Evolutionary conservation across 2,113 vertebrate genomes (phyloP).

Genomic region (Scophthalmus maximus): DNA sequence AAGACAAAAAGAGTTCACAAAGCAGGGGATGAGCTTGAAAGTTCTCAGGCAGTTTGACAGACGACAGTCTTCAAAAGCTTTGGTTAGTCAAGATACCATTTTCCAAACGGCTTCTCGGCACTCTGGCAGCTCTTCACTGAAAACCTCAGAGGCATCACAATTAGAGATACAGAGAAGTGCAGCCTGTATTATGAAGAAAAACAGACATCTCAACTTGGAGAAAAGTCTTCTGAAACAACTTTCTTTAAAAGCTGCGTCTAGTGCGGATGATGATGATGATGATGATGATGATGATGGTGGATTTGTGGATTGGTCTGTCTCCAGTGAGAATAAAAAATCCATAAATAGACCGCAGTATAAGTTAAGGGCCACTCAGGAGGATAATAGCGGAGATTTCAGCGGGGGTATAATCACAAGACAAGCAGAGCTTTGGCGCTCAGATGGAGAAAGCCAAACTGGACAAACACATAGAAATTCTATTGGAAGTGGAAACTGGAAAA

Average conservation of each 20-base stretch:
- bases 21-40: background rate
- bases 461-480: background rate
- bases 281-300: constrained; percentile 2
- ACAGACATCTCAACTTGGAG: background rate
- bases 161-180: background rate
- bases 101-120: constrained; percentile 9
- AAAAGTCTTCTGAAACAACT: constrained; percentile 5
- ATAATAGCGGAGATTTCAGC: constrained; percentile 35
- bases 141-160: constrained; percentile 8
- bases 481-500: constrained; percentile 4
- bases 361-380: constrained; percentile 1
- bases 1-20: background rate
- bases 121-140: constrained; percentile 12
- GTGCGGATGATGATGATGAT: background rate
- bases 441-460: constrained; percentile 3
- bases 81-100: constrained; percentile 1
- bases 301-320: background rate
- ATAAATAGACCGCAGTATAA: constrained; percentile 13
- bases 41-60: background rate
- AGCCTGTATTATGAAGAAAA: constrained; percentile 1
- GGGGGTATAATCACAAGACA: constrained; percentile 29
- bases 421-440: background rate
- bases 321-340: constrained; percentile 15
- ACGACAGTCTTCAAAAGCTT: background rate
- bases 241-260: constrained; percentile 20